These are phyloP conservation scores for Oryzias curvinotus DNA, from an alignment of 2,113 vertebrate species.

Conservation along the genomic window DNA sequence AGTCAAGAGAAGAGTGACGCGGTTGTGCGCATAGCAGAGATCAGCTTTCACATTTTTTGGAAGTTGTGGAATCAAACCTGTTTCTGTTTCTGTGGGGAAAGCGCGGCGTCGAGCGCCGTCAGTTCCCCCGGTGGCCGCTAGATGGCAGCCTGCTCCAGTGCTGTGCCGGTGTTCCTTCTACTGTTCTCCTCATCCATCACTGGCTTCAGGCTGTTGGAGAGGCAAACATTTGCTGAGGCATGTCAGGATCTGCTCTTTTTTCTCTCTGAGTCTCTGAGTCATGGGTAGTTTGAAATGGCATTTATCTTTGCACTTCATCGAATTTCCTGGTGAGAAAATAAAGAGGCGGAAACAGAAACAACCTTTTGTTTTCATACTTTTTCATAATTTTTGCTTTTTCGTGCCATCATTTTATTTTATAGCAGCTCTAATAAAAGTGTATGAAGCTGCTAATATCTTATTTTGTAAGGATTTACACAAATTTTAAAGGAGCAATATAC, in stretches of 20 bases:
- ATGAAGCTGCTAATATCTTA: too few relatives aligned
- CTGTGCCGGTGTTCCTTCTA: neutral
- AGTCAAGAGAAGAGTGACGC: neutral
- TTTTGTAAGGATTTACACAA: too few relatives aligned
- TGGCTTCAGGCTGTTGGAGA: conserved; percentile 28
- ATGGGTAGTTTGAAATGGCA: conserved; percentile 1
- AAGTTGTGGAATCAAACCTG: conserved; percentile 1
- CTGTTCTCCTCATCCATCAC: conserved; percentile 9
- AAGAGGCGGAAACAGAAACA: neutral
- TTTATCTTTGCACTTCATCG: conserved; percentile 17
- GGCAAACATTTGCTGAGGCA: conserved; percentile 41
- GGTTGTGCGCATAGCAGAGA: neutral
- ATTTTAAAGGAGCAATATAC: neutral
- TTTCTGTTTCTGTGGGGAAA: conserved; percentile 18
- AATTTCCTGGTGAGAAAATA: conserved; percentile 11
- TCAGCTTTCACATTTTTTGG: neutral
- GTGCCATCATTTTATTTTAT: too few relatives aligned
- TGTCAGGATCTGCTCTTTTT: conserved; percentile 31
- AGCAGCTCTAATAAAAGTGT: too few relatives aligned
- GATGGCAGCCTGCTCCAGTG: conserved; percentile 41
- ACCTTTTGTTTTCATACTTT: too few relatives aligned
- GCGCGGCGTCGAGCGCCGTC: conserved; percentile 10
- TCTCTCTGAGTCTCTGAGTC: conserved; percentile 19
- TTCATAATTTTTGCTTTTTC: too few relatives aligned
- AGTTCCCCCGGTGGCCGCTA: conserved; percentile 28